phyloP scores from a whole-genome alignment of 2,113 vertebrate species.

The Sitta europaea region DNA sequence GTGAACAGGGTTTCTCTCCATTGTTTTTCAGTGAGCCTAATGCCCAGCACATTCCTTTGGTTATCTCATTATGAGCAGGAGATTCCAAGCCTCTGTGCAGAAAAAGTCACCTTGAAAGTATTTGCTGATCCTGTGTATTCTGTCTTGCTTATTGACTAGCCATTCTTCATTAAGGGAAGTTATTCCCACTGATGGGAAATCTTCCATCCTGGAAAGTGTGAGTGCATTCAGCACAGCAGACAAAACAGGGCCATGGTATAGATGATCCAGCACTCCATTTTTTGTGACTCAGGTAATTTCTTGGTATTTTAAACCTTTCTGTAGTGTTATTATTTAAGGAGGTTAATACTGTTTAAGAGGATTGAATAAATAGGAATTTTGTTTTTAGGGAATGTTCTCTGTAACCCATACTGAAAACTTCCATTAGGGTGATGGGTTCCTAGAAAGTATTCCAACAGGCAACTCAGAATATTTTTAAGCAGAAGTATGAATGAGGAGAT shows the following conservation, averaged over 20 bases:
- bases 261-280: neutral
- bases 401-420: constrained; percentile 39
- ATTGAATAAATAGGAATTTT: neutral
- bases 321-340: neutral
- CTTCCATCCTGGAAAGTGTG: neutral
- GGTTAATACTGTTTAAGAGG: neutral
- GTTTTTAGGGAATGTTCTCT: neutral
- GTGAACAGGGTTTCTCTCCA: neutral
- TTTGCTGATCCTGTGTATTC: neutral
- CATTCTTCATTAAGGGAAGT: neutral
- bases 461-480: constrained; percentile 26
- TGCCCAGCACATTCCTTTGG: neutral
- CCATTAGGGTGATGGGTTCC: constrained; percentile 26
- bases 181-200: neutral
- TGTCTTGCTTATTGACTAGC: neutral
- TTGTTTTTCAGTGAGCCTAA: neutral
- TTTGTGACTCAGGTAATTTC: neutral
- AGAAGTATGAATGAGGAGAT: neutral
- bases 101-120: neutral
- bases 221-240: neutral
- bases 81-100: neutral
- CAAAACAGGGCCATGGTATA: neutral
- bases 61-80: neutral
- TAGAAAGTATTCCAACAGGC: constrained; percentile 8
- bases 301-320: neutral